A percentile compares a stretch with the other conserved stretches of the same genome.
phyloP scores from a whole-genome alignment of 2,113 vertebrate genomes.

The Urocitellus parryii region DNA sequence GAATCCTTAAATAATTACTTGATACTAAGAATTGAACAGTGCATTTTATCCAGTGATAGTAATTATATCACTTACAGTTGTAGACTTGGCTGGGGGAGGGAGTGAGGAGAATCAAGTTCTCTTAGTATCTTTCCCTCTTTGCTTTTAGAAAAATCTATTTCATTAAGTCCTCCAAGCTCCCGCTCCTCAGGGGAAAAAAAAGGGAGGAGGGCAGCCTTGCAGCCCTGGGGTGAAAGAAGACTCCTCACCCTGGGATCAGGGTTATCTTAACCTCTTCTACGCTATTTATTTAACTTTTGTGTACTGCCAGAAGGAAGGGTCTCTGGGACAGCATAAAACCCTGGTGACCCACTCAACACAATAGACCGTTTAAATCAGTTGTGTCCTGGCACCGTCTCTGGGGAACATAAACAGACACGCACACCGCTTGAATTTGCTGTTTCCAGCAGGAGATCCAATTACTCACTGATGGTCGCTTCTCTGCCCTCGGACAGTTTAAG shows the following conservation, averaged over 20 bases:
- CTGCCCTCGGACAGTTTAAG: conserved; percentile 42
- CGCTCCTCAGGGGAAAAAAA: background rate
- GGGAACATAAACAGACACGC: conserved; percentile 74
- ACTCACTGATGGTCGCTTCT: conserved; percentile 60
- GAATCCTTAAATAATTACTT: conserved; percentile 41
- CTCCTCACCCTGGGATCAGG: conserved; percentile 30
- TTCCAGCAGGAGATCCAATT: conserved; percentile 69
- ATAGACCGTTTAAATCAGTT: conserved; percentile 74
- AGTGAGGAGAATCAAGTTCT: conserved; percentile 21
- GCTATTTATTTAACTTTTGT: conserved; percentile 79
- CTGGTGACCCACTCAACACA: conserved; percentile 75
- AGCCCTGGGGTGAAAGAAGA: conserved; percentile 68
- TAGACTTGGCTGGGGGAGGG: background rate
- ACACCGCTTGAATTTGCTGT: conserved; percentile 60
- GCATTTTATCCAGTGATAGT: conserved; percentile 22
- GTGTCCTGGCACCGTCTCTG: conserved; percentile 71
- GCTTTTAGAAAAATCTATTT: conserved; percentile 54
- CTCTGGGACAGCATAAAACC: conserved; percentile 62
- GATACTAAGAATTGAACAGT: background rate
- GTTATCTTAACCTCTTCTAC: conserved; percentile 79
- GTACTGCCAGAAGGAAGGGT: conserved; percentile 68
- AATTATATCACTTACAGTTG: conserved; percentile 3
- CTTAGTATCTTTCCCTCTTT: conserved; percentile 40
- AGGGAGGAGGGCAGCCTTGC: background rate
- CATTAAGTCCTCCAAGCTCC: background rate